A percentile compares a stretch with the other conserved stretches of the same genome.
Evolutionary conservation across 2,888 invertebrate genomes (phyloP).

Genomic region (Pyrocoelia pectoralis): DNA sequence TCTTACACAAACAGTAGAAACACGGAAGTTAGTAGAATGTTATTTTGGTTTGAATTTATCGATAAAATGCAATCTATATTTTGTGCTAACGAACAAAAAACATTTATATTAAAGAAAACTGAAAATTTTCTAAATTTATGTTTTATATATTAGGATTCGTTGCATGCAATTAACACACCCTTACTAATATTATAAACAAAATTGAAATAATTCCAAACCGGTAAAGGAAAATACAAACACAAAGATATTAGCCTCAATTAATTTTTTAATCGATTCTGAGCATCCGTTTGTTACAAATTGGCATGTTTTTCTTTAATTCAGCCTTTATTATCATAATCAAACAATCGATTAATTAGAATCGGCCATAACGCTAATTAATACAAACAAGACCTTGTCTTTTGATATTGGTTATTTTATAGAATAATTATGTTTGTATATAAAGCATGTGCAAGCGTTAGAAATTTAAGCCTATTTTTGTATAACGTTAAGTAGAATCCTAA

Average conservation of each 20-base stretch:
- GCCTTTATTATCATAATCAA: not conserved
- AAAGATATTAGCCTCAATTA: not conserved
- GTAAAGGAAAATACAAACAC: not conserved
- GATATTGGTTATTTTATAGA: too few relatives aligned
- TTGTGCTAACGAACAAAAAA: not conserved
- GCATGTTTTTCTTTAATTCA: not conserved
- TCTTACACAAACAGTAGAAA: not conserved
- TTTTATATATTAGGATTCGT: not conserved
- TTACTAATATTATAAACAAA: not conserved
- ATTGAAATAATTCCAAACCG: not conserved
- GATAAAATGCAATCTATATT: not conserved
- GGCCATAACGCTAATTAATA: not conserved
- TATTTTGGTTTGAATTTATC: not conserved
- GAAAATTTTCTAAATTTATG: not conserved
- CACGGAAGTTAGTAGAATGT: not conserved
- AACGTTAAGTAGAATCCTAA: too few relatives aligned
- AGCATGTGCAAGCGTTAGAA: too few relatives aligned
- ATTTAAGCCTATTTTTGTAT: too few relatives aligned
- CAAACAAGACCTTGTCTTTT: too few relatives aligned
- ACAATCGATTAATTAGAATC: constrained; percentile 1
- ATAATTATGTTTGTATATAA: too few relatives aligned
- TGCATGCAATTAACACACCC: constrained; percentile 1
- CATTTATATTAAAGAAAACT: not conserved
- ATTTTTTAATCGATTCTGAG: not conserved
- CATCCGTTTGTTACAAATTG: not conserved